Evolutionary conservation across 2,797 vertebrate species (phyloP), one percentile per base, ranked within the genome.

Genomic region (Siniperca scherzeri): DNA sequence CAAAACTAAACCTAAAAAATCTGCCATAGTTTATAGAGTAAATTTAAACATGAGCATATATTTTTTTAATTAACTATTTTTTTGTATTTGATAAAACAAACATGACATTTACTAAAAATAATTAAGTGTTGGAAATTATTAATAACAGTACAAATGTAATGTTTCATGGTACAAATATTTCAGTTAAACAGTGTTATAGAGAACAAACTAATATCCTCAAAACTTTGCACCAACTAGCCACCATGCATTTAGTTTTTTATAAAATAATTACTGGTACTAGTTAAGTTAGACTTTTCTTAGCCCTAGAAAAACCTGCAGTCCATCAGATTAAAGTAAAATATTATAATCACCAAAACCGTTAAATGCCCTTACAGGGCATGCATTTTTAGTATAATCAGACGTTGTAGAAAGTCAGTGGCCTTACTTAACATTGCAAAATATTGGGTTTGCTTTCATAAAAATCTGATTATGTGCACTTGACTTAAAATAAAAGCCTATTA

Each of bases 401-500:
- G 33, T 59, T 21, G 2, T 16, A 8, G 33, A 59, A 22, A 8
- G 44, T 16, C 44, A 46, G 16, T 7, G 46, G 16, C 16, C 17
- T 7, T 48, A 16, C 46, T 17, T 7, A 48, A 17, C 46, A 48
- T 19, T 46, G 44, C 2, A 46, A 13, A 46, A 17, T 17, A 44
- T 17, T 48, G 46, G 16, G 16, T 17, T 48, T 17, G 44, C 44
- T 46, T 46, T 46, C 44, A 6, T 33, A 27, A 42, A 12, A 14
- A 25, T 40, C 19, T 44, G 10, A 81, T 5, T 30, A 22, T 33
- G 2, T 27, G 64, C 52, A 55, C 16, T 74, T 59, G 1, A 50
- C 50, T 77, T 81, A 1, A 71, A 65, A 71, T 52, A 30, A 70
- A 85, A n/a, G 1, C 9, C 7, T 44, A 3, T 52, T 38, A 21